phyloP scores from a whole-genome alignment of 2,797 vertebrate species.

The Phoebastria nigripes region DNA sequence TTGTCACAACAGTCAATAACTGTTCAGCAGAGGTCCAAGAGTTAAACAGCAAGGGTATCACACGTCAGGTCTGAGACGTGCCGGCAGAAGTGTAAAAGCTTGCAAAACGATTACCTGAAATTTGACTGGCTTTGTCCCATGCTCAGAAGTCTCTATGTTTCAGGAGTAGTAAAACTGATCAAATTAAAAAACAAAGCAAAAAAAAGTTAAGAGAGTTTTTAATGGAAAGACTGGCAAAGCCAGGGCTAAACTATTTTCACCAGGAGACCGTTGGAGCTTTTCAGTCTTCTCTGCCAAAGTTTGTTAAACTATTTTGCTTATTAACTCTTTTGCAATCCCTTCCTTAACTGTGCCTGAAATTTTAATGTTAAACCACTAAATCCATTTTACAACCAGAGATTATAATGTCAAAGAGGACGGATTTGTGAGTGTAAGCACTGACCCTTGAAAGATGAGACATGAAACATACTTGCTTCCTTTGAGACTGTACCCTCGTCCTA shows the following conservation, averaged over 20 bases:
- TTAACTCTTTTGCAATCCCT: conserved; percentile 50
- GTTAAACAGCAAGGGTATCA: background rate
- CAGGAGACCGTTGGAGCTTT: background rate
- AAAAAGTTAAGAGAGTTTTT: background rate
- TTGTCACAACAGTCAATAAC: background rate
- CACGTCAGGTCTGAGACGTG: background rate
- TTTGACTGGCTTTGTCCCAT: background rate
- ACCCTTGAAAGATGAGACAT: conserved; percentile 28
- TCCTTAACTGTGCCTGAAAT: conserved; percentile 57
- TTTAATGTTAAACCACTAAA: conserved; percentile 58
- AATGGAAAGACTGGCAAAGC: background rate
- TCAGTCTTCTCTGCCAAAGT: conserved; percentile 19
- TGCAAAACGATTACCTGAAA: background rate
- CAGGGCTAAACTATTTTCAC: background rate
- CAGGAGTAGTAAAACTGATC: conserved; percentile 4
- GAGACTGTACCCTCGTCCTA: background rate
- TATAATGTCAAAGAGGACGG: conserved; percentile 34
- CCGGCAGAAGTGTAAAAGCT: background rate
- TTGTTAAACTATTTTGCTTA: conserved; percentile 56
- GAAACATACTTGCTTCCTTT: background rate
- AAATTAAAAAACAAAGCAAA: conserved; percentile 21
- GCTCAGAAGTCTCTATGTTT: background rate
- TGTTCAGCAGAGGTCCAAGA: background rate
- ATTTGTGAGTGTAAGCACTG: conserved; percentile 56
- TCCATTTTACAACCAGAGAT: conserved; percentile 52